Conservation (phyloP, 2,113 vertebrate genomes). For the Pseudolaguvia tuberculata region DNA sequence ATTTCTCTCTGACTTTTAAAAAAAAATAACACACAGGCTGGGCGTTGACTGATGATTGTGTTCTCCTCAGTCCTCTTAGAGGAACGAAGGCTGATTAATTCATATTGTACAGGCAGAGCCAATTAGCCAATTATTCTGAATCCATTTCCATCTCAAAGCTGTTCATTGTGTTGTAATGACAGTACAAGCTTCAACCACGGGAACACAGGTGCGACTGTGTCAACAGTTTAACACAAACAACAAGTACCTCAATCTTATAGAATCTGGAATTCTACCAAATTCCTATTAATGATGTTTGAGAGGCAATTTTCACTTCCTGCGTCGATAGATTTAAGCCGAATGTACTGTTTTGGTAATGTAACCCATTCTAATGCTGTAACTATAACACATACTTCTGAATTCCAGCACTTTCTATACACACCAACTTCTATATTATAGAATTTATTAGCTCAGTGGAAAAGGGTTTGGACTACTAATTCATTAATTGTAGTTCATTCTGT, state of each 20-base stretch:
- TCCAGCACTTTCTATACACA: not conserved
- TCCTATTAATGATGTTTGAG: not conserved
- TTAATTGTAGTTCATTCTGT: too few species aligned
- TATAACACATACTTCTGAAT: not conserved
- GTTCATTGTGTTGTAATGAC: not conserved
- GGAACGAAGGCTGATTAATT: slow-evolving; percentile 16
- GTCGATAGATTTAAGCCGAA: not conserved
- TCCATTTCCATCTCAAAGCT: slow-evolving; percentile 15
- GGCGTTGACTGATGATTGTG: slow-evolving; percentile 5
- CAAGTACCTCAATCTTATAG: not conserved
- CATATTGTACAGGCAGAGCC: not conserved
- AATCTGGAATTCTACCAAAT: not conserved
- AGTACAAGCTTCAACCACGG: not conserved
- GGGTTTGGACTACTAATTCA: too few species aligned
- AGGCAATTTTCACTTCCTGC: not conserved
- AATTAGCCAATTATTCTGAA: not conserved
- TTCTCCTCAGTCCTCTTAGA: not conserved
- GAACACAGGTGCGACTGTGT: not conserved
- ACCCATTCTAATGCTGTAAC: not conserved
- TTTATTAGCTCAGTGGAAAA: not conserved
- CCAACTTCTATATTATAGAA: not conserved
- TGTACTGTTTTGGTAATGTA: not conserved
- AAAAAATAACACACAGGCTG: slow-evolving; percentile 16
- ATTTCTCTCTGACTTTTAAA: not conserved
- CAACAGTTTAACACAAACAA: not conserved